Evolutionary conservation across 2,113 vertebrate genomes (phyloP).

Genomic region (Bufo gargarizans): DNA sequence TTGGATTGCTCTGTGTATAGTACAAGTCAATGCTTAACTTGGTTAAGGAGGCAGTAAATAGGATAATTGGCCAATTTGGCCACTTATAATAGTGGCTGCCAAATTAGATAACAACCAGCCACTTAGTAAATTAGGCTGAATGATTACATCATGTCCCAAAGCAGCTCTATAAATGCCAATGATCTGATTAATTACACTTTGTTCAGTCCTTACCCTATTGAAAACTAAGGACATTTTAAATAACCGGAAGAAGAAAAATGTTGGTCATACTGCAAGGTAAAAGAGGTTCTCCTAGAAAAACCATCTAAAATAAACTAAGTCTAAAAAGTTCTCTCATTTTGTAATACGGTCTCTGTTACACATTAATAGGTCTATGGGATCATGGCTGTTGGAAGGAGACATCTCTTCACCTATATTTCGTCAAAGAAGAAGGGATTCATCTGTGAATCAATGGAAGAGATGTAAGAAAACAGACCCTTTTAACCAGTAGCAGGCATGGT

Average conservation of each 20-base stretch:
- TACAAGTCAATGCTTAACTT: constrained; percentile 1
- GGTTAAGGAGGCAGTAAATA: not conserved
- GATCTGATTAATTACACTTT: not conserved
- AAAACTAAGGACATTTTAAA: not conserved
- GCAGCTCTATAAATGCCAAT: not conserved
- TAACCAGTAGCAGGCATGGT: not conserved
- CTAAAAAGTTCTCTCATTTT: not conserved
- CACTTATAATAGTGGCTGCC: not conserved
- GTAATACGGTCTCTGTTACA: not conserved
- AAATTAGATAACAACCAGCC: constrained; percentile 3
- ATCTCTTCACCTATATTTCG: not conserved
- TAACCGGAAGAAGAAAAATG: not conserved
- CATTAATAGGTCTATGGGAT: not conserved
- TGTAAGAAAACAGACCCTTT: not conserved
- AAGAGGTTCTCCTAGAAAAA: not conserved
- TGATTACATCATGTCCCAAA: not conserved
- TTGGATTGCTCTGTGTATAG: not conserved
- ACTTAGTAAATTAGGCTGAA: constrained; percentile 24
- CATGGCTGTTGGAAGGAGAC: not conserved
- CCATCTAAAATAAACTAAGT: not conserved
- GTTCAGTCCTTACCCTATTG: not conserved
- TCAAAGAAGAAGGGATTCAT: too few relatives aligned
- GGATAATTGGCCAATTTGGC: constrained; percentile 18
- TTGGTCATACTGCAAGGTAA: not conserved
- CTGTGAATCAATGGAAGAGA: not conserved